Base-by-base conservation (phyloP, 2,113 vertebrate genomes). In the Rhinogobius similis region DNA sequence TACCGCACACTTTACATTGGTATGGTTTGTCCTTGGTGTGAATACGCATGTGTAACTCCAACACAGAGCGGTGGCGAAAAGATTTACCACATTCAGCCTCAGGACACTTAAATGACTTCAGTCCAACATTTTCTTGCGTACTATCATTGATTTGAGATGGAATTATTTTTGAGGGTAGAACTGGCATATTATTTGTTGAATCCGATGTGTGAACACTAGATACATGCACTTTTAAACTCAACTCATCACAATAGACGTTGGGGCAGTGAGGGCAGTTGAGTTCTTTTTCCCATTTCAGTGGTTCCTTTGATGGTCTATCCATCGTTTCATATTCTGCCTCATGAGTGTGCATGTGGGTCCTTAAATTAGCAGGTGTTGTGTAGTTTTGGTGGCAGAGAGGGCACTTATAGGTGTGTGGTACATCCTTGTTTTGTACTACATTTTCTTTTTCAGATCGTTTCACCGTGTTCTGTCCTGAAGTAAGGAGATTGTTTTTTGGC, bases 1-100 rank as follows among this genome's bases (percentile, higher is more conserved):
- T 94, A 59, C 88, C 86, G 1, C 93, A 94, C 71, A 90, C 90
- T 59, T 89, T 92, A 72, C 93, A 94, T 77, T 90, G 88, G 78
- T 92, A 94, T 18, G 92, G 93, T 69, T 90, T 92, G 70, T 92
- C 91, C 77, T 89, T 90, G 69, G 89, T 89, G 86, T 94, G 93
- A 79, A 92, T 89, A 62, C 93, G 92, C 92, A 92, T 93, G 66
- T 94, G 93, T 48, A 93, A 73, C 76, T 93, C 93, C 67, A 94
- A 84, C 64, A 93, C 93, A 0, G 93, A 93, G 16, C 91, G 91
- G 66, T 93, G 92, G 50, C 90, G 92, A 80, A 94, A 94, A 2
- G 78, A 70, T 78, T 93, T 93, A 2, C 84, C 92, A 61, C 93
- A 94, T 55, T 94, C 39, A 41, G 12, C 12, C 12, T 41, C 90